Base-by-base conservation (phyloP, 1,140 invertebrate genomes). In the Lordiphosa stackelbergi region DNA sequence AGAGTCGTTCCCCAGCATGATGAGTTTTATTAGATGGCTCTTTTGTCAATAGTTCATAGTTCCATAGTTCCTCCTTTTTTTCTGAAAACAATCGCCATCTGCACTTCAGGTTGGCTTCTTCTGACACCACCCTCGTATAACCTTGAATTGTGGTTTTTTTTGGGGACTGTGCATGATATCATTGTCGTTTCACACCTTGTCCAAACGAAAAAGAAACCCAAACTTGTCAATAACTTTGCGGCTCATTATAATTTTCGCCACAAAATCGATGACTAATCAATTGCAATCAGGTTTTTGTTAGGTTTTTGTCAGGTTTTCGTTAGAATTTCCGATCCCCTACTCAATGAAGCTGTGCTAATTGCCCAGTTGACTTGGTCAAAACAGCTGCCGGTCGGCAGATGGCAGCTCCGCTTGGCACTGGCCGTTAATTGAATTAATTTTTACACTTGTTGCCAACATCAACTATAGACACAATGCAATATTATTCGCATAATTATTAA, bases 231-330 rank as follows among this genome's bases (percentile, higher is more conserved):
- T 69, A 42, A 53, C 46, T 60, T 42, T 11, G 47, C 34, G 42
- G 73, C 75, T 69, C 75, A 79, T 79, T 74, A 79, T 66, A 66
- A 79, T 81, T 70, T 79, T 81, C 45, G 66, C 61, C 75, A 69
- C 74, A 74, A 74, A 48, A 34, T 53, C 57, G 66, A 81, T 81
- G 74, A 81, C 52, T 79, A 69, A 73, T 64, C 35, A 40, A 35
- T 36, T 65, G 59, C 40, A 68, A 79, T 81, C 74, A 55, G 74
- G 75, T 79, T 79, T 7, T 47, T 13, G 22, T 45, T 12, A 24
- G 22, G n/a, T 46, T 64, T 7, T 47, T 13, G 22, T 45, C 19
- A 24, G 22, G n/a, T 46, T 64, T 74, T 60, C 40, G 46, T 35
- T 70, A 74, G 66, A 74, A 74, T 61, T 70, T 55, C 40, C 61